These are phyloP conservation scores for Chascanopsetta lugubris DNA, from an alignment of 2,113 vertebrate species.

Conservation along the genomic window DNA sequence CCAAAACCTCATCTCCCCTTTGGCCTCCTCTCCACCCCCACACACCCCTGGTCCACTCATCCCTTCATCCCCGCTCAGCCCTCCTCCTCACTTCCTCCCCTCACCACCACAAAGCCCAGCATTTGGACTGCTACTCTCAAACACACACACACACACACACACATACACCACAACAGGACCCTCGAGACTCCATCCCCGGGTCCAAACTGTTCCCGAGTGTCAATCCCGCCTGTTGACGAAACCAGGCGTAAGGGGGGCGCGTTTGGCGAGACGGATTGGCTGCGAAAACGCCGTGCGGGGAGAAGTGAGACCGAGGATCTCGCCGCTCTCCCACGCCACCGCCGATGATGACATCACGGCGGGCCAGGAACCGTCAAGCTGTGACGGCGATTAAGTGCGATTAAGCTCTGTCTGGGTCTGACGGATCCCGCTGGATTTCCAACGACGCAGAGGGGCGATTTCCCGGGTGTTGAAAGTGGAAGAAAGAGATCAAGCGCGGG, in stretches of 20 bases:
- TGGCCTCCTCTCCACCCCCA: slow-evolving; percentile 54
- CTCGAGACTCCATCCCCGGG: slow-evolving; percentile 47
- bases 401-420: slow-evolving; percentile 69
- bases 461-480: slow-evolving; percentile 43
- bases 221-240: slow-evolving; percentile 76
- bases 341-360: slow-evolving; percentile 64
- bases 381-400: slow-evolving; percentile 73
- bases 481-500: slow-evolving; percentile 32
- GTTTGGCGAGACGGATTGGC: slow-evolving; percentile 56
- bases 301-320: slow-evolving; percentile 67
- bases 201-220: slow-evolving; percentile 51
- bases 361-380: slow-evolving; percentile 65
- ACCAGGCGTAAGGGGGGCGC: slow-evolving; percentile 65
- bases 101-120: slow-evolving; percentile 48
- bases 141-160: slow-evolving; percentile 8
- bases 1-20: slow-evolving; percentile 69
- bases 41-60: slow-evolving; percentile 31
- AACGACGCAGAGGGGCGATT: slow-evolving; percentile 46
- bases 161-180: slow-evolving; percentile 39
- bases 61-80: slow-evolving; percentile 57
- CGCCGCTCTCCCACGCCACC: slow-evolving; percentile 77
- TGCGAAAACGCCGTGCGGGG: slow-evolving; percentile 36
- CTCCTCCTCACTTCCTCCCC: slow-evolving; percentile 31
- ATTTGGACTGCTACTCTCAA: slow-evolving; percentile 54
- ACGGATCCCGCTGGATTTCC: slow-evolving; percentile 54